Percentiles rank a stretch among this genome's conserved stretches.
Conservation (phyloP, 2,888 invertebrate species). For the Spisula solida region DNA sequence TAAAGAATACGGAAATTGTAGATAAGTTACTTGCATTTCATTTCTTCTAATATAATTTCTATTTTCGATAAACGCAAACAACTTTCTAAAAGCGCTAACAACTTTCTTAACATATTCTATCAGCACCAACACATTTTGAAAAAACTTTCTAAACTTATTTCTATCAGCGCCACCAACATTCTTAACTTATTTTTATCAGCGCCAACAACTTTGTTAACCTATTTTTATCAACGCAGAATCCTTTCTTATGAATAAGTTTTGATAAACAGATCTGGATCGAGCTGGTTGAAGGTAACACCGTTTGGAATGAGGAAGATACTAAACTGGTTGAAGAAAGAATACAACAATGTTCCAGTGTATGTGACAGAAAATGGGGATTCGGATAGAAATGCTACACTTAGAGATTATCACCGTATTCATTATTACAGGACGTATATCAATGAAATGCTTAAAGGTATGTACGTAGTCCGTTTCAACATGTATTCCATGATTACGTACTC, state of each 20-base stretch:
- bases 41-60: too few relatives aligned
- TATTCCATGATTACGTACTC: too few relatives aligned
- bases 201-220: neutral
- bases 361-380: conserved; percentile 85
- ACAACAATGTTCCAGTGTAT: conserved; percentile 80
- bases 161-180: too few relatives aligned
- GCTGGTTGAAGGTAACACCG: conserved; percentile 82
- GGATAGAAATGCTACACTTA: conserved; percentile 79
- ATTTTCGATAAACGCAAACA: too few relatives aligned
- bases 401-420: conserved; percentile 81
- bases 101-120: neutral
- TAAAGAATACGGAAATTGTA: too few relatives aligned
- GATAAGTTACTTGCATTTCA: too few relatives aligned
- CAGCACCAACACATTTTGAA: neutral
- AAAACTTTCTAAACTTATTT: neutral
- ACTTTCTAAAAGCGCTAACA: too few relatives aligned
- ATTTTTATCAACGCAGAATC: too few relatives aligned
- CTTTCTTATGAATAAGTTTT: too few relatives aligned
- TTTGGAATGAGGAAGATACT: conserved; percentile 81
- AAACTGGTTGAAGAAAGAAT: conserved; percentile 81
- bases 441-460: conserved; percentile 85
- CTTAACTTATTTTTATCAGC: neutral
- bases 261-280: conserved; percentile 76
- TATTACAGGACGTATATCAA: conserved; percentile 83
- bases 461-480: too few relatives aligned